These are phyloP conservation scores for Bambusicola thoracicus DNA, from an alignment of 2,113 vertebrate species.

Conservation along the genomic window DNA sequence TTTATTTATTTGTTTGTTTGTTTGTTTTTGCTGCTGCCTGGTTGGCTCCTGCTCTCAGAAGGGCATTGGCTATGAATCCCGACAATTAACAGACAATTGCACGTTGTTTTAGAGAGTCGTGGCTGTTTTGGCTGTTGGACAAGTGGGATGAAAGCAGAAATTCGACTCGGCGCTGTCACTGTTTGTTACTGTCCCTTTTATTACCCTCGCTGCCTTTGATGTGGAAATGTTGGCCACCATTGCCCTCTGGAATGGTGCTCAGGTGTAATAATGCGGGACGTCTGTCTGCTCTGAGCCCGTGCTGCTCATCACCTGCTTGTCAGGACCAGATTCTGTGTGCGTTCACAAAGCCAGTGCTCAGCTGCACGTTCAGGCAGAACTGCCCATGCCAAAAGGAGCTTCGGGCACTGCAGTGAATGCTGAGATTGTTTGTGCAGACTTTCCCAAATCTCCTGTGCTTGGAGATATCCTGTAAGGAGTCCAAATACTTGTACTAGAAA, in stretches of 20 bases:
- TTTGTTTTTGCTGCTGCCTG: background rate
- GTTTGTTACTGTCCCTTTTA: background rate
- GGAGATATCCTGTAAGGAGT: background rate
- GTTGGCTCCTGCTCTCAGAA: background rate
- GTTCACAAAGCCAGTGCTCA: background rate
- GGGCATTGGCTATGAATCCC: background rate
- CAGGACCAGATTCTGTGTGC: background rate
- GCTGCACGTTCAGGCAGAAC: background rate
- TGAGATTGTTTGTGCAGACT: background rate
- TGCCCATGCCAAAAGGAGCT: background rate
- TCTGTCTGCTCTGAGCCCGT: background rate
- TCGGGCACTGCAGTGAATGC: background rate
- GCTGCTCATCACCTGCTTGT: background rate
- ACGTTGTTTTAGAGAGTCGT: background rate
- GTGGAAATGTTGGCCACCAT: background rate
- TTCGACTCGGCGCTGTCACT: background rate
- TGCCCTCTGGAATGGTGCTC: background rate
- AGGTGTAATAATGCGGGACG: background rate
- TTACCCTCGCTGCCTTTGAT: background rate
- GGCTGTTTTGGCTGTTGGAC: background rate
- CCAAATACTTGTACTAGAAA: background rate
- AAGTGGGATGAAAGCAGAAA: background rate
- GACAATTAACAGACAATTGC: background rate
- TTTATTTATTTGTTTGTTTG: too few relatives aligned
- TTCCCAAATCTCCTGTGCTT: background rate